Conservation (phyloP, 1,140 invertebrate species). For the Drosophila nikananu region DNA sequence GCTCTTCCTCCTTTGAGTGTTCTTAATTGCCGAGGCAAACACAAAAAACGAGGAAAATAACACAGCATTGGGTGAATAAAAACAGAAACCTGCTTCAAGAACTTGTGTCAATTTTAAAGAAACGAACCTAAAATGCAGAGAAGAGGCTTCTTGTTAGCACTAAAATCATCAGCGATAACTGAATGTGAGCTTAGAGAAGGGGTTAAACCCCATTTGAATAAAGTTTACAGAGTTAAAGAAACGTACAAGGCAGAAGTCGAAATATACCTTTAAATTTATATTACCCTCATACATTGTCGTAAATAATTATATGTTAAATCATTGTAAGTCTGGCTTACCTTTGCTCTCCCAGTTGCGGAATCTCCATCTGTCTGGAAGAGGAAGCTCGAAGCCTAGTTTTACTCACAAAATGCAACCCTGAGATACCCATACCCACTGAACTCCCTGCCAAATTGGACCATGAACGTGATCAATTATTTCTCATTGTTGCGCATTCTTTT, state of each 20-base stretch:
- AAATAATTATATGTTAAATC: too few species aligned
- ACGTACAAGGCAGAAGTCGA: background rate
- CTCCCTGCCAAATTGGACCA: constrained; percentile 66
- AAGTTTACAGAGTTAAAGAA: background rate
- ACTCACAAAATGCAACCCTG: constrained; percentile 51
- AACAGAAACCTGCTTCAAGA: constrained; percentile 6
- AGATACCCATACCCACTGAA: constrained; percentile 32
- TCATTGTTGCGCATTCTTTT: constrained; percentile 71
- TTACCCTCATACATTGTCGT: background rate
- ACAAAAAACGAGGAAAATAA: constrained; percentile 35
- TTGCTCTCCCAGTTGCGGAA: constrained; percentile 43
- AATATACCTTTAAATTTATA: background rate
- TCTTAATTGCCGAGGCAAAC: constrained; percentile 66
- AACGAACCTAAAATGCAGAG: constrained; percentile 3
- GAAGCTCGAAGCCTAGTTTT: constrained; percentile 27
- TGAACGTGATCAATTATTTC: constrained; percentile 82
- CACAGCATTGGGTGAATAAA: constrained; percentile 4
- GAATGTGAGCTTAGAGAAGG: background rate
- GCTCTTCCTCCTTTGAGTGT: constrained; percentile 48
- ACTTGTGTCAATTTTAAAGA: constrained; percentile 9
- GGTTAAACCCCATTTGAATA: background rate
- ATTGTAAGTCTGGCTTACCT: background rate
- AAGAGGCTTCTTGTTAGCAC: background rate
- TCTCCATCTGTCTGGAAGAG: constrained; percentile 6
- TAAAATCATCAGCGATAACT: constrained; percentile 3